Percentiles rank a stretch among this genome's conserved stretches.
Conservation (phyloP, 2,797 vertebrate genomes). For the Mico argentatus region DNA sequence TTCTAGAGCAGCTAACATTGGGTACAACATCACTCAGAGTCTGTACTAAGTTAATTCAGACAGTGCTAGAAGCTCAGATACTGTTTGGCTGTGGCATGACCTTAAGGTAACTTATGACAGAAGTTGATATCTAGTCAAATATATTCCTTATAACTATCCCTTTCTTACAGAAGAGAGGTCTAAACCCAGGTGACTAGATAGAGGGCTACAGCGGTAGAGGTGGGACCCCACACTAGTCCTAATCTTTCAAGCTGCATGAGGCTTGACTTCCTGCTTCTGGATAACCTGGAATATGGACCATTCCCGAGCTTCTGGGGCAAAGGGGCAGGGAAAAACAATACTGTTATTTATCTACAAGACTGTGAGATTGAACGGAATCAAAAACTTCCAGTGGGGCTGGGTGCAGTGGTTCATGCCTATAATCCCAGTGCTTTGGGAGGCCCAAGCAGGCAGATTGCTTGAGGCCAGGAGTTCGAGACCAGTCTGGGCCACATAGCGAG, state of each 20-base stretch:
- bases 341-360: not conserved
- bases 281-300: fast-evolving
- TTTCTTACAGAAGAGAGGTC: not conserved
- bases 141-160: not conserved
- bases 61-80: not conserved
- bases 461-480: not conserved
- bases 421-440: not conserved
- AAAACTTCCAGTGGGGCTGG: not conserved
- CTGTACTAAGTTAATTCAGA: not conserved
- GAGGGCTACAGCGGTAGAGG: not conserved
- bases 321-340: not conserved
- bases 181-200: not conserved
- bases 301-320: not conserved
- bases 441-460: not conserved
- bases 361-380: not conserved
- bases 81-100: not conserved
- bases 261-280: not conserved
- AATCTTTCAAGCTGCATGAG: not conserved
- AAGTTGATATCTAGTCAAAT: not conserved
- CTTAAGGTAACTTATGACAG: not conserved
- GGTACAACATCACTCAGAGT: not conserved
- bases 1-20: too few species aligned
- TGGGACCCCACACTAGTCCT: not conserved
- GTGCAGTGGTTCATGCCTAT: not conserved
- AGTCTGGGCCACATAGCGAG: not conserved